phyloP scores from a whole-genome alignment of 1,140 invertebrate genomes.

The Andrena cerasifolii region DNA sequence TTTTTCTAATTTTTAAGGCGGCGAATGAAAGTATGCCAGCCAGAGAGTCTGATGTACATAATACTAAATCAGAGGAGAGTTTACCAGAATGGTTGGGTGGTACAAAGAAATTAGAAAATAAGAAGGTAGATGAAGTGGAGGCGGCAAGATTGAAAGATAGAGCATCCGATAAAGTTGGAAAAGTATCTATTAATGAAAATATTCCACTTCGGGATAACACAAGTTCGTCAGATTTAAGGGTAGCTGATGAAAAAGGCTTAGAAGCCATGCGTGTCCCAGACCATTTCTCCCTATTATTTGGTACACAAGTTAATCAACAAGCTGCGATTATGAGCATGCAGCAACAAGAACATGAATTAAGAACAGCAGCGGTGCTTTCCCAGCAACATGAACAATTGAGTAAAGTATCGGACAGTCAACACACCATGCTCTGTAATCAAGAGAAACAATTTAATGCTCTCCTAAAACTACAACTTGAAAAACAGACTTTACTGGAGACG shows the following conservation, averaged over 20 bases:
- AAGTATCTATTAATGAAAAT: constrained; percentile 32
- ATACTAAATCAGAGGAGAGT: constrained; percentile 60
- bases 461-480: constrained; percentile 73
- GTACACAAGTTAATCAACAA: constrained; percentile 72
- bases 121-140: constrained; percentile 40
- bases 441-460: constrained; percentile 75
- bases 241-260: not conserved
- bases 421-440: constrained; percentile 66
- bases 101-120: constrained; percentile 58
- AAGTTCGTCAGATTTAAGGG: constrained; percentile 34
- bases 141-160: constrained; percentile 15
- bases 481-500: constrained; percentile 72
- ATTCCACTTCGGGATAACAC: constrained; percentile 16
- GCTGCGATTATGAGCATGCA: constrained; percentile 73
- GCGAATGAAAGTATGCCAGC: constrained; percentile 21
- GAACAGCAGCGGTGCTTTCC: constrained; percentile 69
- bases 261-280: constrained; percentile 21
- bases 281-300: constrained; percentile 55
- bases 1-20: constrained; percentile 45
- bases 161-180: constrained; percentile 19
- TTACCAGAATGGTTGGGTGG: constrained; percentile 78
- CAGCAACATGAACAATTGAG: constrained; percentile 73
- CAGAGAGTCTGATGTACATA: constrained; percentile 23
- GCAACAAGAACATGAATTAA: constrained; percentile 74
- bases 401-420: constrained; percentile 68